phyloP scores from a whole-genome alignment of 2,113 vertebrate genomes.

The Dicaeum eximium region DNA sequence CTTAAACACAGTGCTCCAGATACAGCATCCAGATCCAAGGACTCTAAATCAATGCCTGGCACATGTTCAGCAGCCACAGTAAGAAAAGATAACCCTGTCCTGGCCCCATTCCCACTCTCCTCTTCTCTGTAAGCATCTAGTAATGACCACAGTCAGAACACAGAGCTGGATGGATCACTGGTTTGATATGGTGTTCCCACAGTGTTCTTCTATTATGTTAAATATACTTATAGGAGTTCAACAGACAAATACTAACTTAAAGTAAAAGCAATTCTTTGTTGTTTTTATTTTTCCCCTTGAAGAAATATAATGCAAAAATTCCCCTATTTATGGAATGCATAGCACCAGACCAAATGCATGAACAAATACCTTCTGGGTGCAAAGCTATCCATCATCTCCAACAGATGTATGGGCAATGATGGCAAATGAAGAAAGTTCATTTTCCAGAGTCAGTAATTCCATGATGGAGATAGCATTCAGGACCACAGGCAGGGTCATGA shows the following conservation, averaged over 20 bases:
- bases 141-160: neutral
- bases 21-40: neutral
- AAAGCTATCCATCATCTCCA: neutral
- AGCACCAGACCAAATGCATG: neutral
- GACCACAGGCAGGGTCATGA: neutral
- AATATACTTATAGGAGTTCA: neutral
- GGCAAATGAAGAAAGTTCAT: neutral
- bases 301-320: neutral
- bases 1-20: neutral
- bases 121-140: neutral
- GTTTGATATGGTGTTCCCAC: neutral
- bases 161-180: neutral
- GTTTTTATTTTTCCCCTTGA: rapidly evolving
- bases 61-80: neutral
- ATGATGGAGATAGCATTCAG: neutral
- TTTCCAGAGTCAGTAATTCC: neutral
- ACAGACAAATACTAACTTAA: neutral
- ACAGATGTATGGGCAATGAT: neutral
- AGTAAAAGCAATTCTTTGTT: neutral
- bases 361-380: neutral
- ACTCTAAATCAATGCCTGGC: neutral
- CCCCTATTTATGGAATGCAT: neutral
- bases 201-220: neutral
- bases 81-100: neutral
- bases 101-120: neutral